Evolutionary conservation across 2,888 invertebrate genomes (phyloP), one percentile per base, ranked within the genome.

Genomic region (Brachyptera putata): DNA sequence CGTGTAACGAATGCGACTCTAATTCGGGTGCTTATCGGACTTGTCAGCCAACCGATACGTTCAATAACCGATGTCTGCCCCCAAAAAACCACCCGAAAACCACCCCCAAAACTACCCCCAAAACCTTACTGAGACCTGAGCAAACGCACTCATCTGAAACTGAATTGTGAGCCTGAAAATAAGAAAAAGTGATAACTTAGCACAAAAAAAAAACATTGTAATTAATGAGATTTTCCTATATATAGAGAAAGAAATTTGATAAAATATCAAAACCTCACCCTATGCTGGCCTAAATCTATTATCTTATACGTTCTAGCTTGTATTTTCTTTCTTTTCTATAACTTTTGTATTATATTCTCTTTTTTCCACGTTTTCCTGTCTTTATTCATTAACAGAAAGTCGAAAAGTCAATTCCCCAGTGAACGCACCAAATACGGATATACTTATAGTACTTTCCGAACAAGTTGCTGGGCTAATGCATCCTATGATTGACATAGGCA

Each of bases 401-500:
- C 26, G 13, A 30, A 49, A 58, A 39, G 41, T 24, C 26, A 50
- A 49, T 16, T 58, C 37, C 48, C 58, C 25, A 14, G 24, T 24
- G 58, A 41, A 39, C 14, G 30, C 49, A 14, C 14, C 16, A 50
- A 26, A 50, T 50, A 26, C 49, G 49, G n/a, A n/a, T n/a, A n/a
- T n/a, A n/a, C n/a, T n/a, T 11, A 50, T 50, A 16, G 13, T 30
- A 30, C 14, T 22, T 50, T 26, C 30, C n/a, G 30, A 13, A n/a
- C 14, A 24, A 30, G 18, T 26, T 50, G 26, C 14, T 4, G 49
- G 49, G 24, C 49, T 61, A 61, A 58, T 62, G 56, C 62, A 59
- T 55, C 49, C 22, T 46, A 62, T 62, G 62, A 62, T 62, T 62
- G 62, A 62, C 62, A 59, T 39, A 11, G 30, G 41, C 50, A 55